Evolutionary conservation across 2,113 vertebrate species (phyloP).

Genomic region (Leiothrix lutea): DNA sequence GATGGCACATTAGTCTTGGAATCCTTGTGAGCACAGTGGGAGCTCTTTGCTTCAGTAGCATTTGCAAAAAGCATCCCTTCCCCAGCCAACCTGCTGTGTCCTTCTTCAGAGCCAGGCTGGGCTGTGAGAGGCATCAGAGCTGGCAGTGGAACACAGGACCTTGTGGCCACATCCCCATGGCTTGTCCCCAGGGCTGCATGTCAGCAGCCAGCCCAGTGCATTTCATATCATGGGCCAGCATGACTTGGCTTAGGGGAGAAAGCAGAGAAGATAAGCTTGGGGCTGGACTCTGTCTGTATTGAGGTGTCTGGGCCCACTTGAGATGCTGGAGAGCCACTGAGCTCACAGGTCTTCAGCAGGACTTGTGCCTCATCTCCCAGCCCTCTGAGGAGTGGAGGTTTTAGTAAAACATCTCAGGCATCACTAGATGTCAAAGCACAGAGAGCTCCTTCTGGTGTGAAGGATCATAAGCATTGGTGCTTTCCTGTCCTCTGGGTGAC

Average conservation of each 20-base stretch:
- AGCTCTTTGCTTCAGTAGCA: background rate
- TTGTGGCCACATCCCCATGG: fast-evolving
- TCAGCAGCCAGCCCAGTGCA: background rate
- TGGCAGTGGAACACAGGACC: background rate
- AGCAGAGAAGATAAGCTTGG: background rate
- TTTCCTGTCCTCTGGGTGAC: background rate
- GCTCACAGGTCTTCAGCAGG: background rate
- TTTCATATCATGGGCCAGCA: background rate
- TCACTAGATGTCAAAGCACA: background rate
- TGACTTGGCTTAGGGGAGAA: background rate
- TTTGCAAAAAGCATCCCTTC: background rate
- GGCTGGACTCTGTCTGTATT: background rate
- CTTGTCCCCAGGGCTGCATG: background rate
- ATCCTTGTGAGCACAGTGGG: background rate
- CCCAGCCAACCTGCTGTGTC: background rate
- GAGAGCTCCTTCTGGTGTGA: background rate
- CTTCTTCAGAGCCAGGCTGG: background rate
- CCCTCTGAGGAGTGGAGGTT: background rate
- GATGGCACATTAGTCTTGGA: background rate
- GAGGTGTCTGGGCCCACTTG: background rate
- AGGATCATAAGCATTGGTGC: background rate
- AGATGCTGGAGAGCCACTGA: background rate
- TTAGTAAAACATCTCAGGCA: background rate
- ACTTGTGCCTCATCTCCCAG: background rate
- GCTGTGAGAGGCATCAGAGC: background rate